Conservation (phyloP, 1,140 invertebrate genomes). For the Zaprionus africanus region DNA sequence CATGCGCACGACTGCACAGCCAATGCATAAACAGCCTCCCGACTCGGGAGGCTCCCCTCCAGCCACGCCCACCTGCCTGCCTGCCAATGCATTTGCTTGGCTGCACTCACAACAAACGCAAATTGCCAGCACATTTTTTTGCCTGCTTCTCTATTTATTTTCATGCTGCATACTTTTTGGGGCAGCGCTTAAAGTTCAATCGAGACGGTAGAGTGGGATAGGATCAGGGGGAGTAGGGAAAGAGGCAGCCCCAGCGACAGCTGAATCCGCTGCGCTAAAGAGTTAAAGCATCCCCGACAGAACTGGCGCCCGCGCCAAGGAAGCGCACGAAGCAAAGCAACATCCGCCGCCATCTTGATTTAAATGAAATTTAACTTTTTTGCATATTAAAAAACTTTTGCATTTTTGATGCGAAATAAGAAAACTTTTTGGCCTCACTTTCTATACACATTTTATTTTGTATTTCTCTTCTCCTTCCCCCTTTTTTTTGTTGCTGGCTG, state of each 20-base stretch:
- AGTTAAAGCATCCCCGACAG: conserved; percentile 17
- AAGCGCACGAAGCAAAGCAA: conserved; percentile 14
- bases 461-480: neutral
- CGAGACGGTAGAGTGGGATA: neutral
- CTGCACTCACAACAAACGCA: conserved; percentile 48
- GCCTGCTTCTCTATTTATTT: neutral
- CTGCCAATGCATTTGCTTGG: conserved; percentile 37
- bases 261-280: neutral
- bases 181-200: conserved; percentile 34
- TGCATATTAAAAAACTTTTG: conserved; percentile 81
- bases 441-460: conserved; percentile 20
- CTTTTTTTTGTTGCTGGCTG: conserved; percentile 11
- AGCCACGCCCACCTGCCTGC: conserved; percentile 19
- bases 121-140: conserved; percentile 34
- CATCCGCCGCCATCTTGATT: conserved; percentile 67
- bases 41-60: neutral
- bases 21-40: conserved; percentile 43
- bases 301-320: conserved; percentile 17
- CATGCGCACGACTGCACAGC: conserved; percentile 30
- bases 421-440: conserved; percentile 64
- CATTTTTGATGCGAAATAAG: conserved; percentile 78
- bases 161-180: conserved; percentile 18
- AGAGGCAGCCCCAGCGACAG: conserved; percentile 17
- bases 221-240: conserved; percentile 8
- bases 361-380: conserved; percentile 78